phyloP scores from a whole-genome alignment of 2,797 vertebrate species.

The Microctenopoma steveboyesi region DNA sequence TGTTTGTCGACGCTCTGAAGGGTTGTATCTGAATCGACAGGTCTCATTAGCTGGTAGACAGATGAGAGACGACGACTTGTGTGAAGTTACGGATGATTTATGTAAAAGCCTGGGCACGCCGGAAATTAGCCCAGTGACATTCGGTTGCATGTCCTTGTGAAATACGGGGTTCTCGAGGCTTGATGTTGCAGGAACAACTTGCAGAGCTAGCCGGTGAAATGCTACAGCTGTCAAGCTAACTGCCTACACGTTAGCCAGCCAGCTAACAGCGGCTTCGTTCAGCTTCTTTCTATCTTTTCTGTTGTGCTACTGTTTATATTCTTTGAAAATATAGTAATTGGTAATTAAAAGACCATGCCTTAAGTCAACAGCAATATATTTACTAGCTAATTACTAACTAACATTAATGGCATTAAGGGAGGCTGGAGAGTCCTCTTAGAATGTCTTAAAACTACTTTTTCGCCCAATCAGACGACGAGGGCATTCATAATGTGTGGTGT shows the following conservation, averaged over 20 bases:
- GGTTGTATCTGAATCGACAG: conserved; percentile 52
- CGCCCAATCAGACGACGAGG: too few species aligned
- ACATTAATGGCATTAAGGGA: background rate
- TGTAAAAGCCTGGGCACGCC: background rate
- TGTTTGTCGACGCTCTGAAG: conserved; percentile 43
- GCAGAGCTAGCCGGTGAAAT: background rate
- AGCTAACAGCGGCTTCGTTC: too few species aligned
- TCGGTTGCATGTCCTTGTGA: background rate
- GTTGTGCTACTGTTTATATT: too few species aligned
- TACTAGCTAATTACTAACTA: background rate
- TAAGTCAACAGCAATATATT: background rate
- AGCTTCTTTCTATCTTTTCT: background rate
- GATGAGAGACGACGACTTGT: conserved; percentile 35
- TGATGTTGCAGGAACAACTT: background rate
- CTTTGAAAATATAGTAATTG: too few species aligned
- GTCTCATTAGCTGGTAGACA: conserved; percentile 70
- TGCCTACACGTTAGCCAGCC: background rate
- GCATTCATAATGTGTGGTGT: too few species aligned
- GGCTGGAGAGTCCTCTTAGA: background rate
- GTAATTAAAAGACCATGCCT: background rate
- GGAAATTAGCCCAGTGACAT: background rate
- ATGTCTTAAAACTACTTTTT: too few species aligned
- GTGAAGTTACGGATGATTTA: conserved; percentile 35
- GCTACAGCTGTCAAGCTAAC: background rate
- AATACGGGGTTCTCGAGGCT: background rate